These are phyloP conservation scores for Trissolcus brochymenae DNA, from an alignment of 2,888 invertebrate species.

Conservation along the genomic window DNA sequence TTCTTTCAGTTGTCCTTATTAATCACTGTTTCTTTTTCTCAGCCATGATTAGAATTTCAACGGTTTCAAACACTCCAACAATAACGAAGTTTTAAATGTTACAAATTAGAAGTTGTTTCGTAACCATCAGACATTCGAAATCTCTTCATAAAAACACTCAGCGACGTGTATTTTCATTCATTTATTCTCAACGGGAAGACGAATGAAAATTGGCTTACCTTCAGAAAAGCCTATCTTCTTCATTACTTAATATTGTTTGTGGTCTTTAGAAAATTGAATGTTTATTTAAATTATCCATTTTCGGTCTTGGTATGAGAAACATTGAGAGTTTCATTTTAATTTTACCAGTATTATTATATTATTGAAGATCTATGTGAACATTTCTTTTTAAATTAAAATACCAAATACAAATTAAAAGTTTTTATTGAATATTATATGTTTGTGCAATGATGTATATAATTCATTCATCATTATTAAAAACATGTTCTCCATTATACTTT, in stretches of 20 bases:
- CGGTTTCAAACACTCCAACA: slow-evolving; percentile 8
- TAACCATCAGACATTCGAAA: slow-evolving; percentile 19
- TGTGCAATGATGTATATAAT: neutral
- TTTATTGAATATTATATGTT: neutral
- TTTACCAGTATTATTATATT: neutral
- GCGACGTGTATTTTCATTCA: slow-evolving; percentile 1
- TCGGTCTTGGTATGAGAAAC: neutral
- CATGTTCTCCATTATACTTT: too few relatives aligned
- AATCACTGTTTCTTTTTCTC: slow-evolving; percentile 5
- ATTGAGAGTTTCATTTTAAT: neutral
- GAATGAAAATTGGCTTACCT: slow-evolving; percentile 13
- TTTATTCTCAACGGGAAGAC: slow-evolving; percentile 13
- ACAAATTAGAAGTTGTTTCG: slow-evolving; percentile 4
- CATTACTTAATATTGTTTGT: slow-evolving; percentile 4
- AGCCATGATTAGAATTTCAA: slow-evolving; percentile 11
- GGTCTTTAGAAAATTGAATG: neutral
- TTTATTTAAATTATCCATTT: neutral
- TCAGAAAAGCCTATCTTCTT: neutral
- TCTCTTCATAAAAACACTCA: slow-evolving; percentile 1
- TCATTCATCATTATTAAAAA: too few relatives aligned
- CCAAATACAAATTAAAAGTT: too few relatives aligned
- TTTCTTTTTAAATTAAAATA: neutral
- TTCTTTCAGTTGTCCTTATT: neutral
- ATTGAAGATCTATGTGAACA: neutral
- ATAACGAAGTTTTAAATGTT: slow-evolving; percentile 13